Evolutionary conservation across 2,888 invertebrate genomes (phyloP).

Genomic region (Noctua fimbriata): DNA sequence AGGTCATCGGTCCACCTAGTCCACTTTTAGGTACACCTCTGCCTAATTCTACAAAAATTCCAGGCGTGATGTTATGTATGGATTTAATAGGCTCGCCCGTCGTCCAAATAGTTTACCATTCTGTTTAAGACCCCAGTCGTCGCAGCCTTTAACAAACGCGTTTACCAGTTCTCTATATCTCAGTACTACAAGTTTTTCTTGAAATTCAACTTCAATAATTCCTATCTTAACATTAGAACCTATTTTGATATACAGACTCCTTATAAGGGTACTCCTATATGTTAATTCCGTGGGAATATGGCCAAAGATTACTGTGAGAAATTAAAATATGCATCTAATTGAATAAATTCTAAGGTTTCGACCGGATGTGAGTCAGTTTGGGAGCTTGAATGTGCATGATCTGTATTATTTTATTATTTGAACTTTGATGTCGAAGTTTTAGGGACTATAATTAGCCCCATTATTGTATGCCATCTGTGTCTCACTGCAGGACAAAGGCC

Average conservation of each 20-base stretch:
- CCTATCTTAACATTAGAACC: slow-evolving; percentile 12
- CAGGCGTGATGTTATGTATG: too few relatives aligned
- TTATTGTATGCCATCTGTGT: too few relatives aligned
- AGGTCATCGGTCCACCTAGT: too few relatives aligned
- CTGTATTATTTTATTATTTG: slow-evolving; percentile 30
- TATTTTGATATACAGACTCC: slow-evolving; percentile 27
- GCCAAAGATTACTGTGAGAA: slow-evolving; percentile 29
- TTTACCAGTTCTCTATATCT: not conserved
- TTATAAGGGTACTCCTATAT: slow-evolving; percentile 5
- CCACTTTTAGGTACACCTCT: too few relatives aligned
- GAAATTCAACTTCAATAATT: not conserved
- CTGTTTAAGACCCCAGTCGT: not conserved
- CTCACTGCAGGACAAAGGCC: too few relatives aligned
- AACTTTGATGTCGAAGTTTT: not conserved
- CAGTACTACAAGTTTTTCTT: not conserved
- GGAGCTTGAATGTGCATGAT: not conserved
- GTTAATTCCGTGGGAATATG: slow-evolving; percentile 40
- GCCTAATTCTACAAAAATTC: too few relatives aligned
- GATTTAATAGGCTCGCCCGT: not conserved
- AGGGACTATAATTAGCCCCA: not conserved
- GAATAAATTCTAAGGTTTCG: slow-evolving; percentile 22
- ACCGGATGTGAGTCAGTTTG: slow-evolving; percentile 19
- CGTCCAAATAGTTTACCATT: not conserved
- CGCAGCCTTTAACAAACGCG: not conserved
- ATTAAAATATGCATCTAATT: slow-evolving; percentile 39